These are phyloP conservation scores for Caenorhabditis angaria DNA, from an alignment of 2,888 invertebrate species.

Conservation along the genomic window DNA sequence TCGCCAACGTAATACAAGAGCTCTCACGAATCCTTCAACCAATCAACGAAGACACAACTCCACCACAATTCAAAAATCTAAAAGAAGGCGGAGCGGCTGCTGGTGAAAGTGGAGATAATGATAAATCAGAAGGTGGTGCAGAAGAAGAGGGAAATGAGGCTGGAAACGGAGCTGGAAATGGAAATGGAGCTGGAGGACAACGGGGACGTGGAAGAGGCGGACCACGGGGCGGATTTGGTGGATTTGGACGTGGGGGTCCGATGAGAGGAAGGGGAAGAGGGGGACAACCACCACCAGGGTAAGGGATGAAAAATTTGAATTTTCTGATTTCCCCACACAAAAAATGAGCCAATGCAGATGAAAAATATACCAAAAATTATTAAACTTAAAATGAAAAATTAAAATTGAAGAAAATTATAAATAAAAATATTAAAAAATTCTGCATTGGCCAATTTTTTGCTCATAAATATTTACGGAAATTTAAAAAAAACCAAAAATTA, in stretches of 20 bases:
- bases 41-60: conserved; percentile 54
- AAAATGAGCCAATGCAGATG: no score
- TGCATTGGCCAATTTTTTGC: no score
- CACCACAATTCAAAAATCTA: conserved; percentile 44
- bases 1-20: conserved; percentile 69
- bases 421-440: neutral
- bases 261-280: conserved; percentile 34
- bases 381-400: no score
- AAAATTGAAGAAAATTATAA: no score
- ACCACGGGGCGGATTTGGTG: conserved; percentile 20
- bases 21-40: conserved; percentile 62
- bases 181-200: conserved; percentile 40
- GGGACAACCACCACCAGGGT: conserved; percentile 28
- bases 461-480: neutral
- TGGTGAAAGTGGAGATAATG: conserved; percentile 14
- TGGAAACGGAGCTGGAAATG: conserved; percentile 14
- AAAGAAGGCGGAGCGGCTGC: conserved; percentile 21
- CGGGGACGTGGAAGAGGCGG: conserved; percentile 40
- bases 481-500: conserved; percentile 5
- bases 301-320: conserved; percentile 6
- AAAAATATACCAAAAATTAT: neutral
- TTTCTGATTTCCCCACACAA: neutral
- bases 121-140: conserved; percentile 2
- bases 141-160: neutral
- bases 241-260: conserved; percentile 33